These are phyloP conservation scores for Harpalus rufipes DNA, from an alignment of 2,888 invertebrate genomes.

Conservation along the genomic window DNA sequence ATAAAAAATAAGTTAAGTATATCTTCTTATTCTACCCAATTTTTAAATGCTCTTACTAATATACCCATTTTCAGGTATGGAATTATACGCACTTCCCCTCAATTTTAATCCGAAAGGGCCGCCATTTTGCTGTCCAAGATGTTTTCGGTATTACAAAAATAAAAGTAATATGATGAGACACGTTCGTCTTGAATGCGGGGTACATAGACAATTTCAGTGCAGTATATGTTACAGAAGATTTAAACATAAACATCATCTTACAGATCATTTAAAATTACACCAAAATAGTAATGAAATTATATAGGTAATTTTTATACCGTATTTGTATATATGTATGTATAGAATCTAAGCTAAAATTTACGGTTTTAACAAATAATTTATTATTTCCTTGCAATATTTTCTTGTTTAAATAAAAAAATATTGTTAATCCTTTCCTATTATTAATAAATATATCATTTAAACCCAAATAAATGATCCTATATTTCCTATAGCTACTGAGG, in stretches of 20 bases:
- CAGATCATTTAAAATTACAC: conserved; percentile 78
- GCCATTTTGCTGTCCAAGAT: conserved; percentile 53
- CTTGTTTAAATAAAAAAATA: too few relatives aligned
- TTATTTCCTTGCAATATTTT: too few relatives aligned
- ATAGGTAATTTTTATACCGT: not conserved
- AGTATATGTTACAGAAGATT: conserved; percentile 76
- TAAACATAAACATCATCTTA: conserved; percentile 78
- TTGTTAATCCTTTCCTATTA: too few relatives aligned
- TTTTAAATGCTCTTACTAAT: not conserved
- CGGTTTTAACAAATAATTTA: too few relatives aligned
- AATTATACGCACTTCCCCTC: not conserved
- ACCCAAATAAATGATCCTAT: too few relatives aligned
- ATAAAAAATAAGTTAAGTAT: not conserved
- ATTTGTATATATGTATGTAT: not conserved
- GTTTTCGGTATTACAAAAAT: conserved; percentile 63
- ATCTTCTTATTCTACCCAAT: not conserved
- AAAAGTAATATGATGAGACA: conserved; percentile 73
- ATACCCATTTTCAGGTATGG: conserved; percentile 16
- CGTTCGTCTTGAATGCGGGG: conserved; percentile 81
- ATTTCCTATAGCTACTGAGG: too few relatives aligned
- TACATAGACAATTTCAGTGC: conserved; percentile 78
- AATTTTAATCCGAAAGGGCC: not conserved
- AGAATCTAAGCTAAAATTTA: too few relatives aligned
- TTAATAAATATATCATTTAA: too few relatives aligned
- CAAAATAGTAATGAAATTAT: conserved; percentile 68